Conservation (phyloP, 2,797 vertebrate species). For the Sebastes umbrosus region DNA sequence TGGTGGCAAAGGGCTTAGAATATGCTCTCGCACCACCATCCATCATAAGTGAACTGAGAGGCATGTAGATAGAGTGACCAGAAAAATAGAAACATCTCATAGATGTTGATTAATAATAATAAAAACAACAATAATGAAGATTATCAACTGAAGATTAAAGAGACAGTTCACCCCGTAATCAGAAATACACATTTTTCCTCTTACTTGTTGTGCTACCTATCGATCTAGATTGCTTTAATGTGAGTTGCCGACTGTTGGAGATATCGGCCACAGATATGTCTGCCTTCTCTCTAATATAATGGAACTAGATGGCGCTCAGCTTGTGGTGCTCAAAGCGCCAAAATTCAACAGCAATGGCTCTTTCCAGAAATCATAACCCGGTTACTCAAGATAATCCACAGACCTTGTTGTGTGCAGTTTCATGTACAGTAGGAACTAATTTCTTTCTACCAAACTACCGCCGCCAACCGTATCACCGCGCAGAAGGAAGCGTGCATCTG, state of each 20-base stretch:
- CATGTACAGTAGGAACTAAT: background rate
- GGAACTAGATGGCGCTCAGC: background rate
- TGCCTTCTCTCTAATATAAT: background rate
- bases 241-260: background rate
- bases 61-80: background rate
- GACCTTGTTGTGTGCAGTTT: background rate
- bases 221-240: too few species aligned
- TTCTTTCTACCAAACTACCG: background rate
- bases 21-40: conserved; percentile 5
- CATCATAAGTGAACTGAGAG: background rate
- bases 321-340: background rate
- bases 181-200: background rate
- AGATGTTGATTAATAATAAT: background rate
- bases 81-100: background rate
- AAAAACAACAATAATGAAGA: background rate
- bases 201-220: background rate
- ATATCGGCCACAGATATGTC: background rate
- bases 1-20: conserved; percentile 23
- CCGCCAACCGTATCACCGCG: background rate
- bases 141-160: background rate
- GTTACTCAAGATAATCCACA: background rate
- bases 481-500: background rate
- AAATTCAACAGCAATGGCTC: too few species aligned
- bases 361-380: background rate
- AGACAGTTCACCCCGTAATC: background rate